Evolutionary conservation across 2,888 invertebrate species (phyloP).

Genomic region (Hymenopus coronatus): DNA sequence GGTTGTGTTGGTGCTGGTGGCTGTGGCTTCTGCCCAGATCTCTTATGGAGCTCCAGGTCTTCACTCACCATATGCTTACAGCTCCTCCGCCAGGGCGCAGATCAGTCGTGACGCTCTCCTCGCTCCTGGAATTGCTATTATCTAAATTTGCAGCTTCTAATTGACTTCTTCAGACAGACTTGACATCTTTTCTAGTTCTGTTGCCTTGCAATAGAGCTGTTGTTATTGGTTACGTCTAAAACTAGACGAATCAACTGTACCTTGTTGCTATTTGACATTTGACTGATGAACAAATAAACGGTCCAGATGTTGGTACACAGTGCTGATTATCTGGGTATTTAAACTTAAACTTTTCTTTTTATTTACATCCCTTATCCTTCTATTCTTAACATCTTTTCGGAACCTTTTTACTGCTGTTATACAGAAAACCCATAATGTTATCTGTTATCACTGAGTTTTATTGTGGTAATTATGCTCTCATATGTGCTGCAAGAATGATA

Average conservation of each 20-base stretch:
- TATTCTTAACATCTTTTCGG: too few species aligned
- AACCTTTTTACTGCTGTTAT: too few species aligned
- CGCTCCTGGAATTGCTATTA: not conserved
- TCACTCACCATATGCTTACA: conserved; percentile 10
- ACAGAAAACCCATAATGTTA: too few species aligned
- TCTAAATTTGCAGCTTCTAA: not conserved
- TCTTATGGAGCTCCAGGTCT: not conserved
- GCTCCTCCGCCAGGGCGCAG: conserved; percentile 16
- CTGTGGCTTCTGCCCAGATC: not conserved
- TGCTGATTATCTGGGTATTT: not conserved
- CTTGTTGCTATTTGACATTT: not conserved
- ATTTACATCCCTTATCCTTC: too few species aligned
- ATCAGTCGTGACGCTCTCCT: not conserved
- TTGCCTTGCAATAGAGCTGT: not conserved
- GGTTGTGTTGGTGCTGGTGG: not conserved
- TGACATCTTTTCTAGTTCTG: not conserved
- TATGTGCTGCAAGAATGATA: too few species aligned
- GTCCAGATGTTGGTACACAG: not conserved
- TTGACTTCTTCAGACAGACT: too few species aligned
- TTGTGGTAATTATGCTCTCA: too few species aligned
- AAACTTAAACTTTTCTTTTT: not conserved
- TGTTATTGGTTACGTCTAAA: not conserved
- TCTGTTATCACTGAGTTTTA: too few species aligned
- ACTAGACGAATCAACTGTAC: not conserved
- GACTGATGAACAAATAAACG: not conserved